Percentiles rank a stretch among this genome's conserved stretches.
Conservation (phyloP, 2,113 vertebrate species). For the Gymnorhina tibicen region DNA sequence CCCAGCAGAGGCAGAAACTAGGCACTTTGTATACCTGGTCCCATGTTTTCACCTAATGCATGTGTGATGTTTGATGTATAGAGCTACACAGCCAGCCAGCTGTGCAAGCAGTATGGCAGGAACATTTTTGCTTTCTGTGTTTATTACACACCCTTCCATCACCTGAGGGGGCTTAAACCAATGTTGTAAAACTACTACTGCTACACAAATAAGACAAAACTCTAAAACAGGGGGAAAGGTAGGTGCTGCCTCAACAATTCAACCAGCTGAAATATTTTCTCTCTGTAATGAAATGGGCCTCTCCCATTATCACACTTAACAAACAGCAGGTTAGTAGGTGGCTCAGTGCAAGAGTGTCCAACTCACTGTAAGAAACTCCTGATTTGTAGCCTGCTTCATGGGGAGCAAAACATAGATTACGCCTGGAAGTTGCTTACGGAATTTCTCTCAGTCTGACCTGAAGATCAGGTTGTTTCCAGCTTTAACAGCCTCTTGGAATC, state of each 20-base stretch:
- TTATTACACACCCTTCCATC: background rate
- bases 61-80: rapidly evolving
- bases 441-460: background rate
- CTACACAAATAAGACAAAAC: background rate
- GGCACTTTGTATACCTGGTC: background rate
- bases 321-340: background rate
- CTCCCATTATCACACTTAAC: background rate
- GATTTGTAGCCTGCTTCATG: background rate
- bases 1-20: background rate
- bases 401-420: background rate
- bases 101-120: background rate
- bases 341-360: background rate
- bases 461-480: background rate
- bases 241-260: background rate
- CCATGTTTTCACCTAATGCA: background rate
- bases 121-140: background rate
- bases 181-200: background rate
- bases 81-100: background rate
- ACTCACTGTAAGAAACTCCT: background rate
- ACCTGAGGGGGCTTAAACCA: background rate
- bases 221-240: background rate
- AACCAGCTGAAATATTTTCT: background rate
- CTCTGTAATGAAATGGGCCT: background rate
- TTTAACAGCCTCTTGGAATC: background rate
- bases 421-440: background rate